phyloP scores from a whole-genome alignment of 2,888 invertebrate species.

The Trissolcus japonicus region DNA sequence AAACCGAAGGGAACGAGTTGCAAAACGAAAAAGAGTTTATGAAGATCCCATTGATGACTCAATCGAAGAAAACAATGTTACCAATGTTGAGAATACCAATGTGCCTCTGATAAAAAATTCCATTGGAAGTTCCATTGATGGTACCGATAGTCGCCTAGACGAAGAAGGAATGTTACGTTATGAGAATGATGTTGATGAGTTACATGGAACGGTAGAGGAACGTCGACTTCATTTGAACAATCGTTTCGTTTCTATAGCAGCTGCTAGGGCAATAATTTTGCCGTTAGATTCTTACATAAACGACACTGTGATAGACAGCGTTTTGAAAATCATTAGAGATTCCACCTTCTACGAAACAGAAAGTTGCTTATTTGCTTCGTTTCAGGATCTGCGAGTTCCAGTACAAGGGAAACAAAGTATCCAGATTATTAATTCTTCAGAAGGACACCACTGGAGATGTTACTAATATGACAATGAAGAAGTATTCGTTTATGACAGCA shows the following conservation, averaged over 20 bases:
- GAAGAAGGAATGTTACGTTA: slow-evolving; percentile 1
- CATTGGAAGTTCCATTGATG: too few species aligned
- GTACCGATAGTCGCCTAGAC: too few species aligned
- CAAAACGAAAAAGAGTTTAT: too few species aligned
- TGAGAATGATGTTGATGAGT: neutral
- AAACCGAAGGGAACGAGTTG: too few species aligned
- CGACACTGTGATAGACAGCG: neutral
- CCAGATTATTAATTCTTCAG: neutral
- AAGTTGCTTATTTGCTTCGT: neutral
- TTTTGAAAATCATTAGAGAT: slow-evolving; percentile 1
- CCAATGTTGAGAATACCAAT: too few species aligned
- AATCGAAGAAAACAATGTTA: too few species aligned
- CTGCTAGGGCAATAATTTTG: neutral
- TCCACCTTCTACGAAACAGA: neutral
- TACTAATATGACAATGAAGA: neutral
- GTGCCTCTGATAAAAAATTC: too few species aligned
- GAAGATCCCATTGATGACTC: too few species aligned
- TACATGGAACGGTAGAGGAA: neutral
- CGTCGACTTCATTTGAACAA: slow-evolving; percentile 4
- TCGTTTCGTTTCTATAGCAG: neutral
- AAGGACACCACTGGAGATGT: slow-evolving; percentile 6
- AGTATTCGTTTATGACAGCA: slow-evolving; percentile 9
- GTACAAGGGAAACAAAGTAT: neutral
- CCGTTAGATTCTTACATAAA: neutral
- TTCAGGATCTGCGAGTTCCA: neutral